Evolutionary conservation across 2,888 invertebrate genomes (phyloP).

Genomic region (Nudaria mundana): DNA sequence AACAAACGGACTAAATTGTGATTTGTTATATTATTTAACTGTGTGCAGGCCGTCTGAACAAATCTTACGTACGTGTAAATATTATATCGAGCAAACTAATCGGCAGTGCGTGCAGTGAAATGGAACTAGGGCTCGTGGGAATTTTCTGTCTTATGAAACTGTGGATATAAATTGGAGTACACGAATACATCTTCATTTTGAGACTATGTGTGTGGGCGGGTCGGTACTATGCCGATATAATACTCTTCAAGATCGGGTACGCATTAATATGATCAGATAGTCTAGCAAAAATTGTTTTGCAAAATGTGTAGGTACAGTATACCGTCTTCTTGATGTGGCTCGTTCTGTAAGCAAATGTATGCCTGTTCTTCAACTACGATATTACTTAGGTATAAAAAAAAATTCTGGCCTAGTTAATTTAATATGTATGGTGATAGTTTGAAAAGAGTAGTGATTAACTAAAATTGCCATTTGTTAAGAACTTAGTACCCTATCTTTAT

Average conservation of each 20-base stretch:
- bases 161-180: conserved; percentile 36
- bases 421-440: too few species aligned
- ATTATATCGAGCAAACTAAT: conserved; percentile 24
- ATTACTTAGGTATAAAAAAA: too few species aligned
- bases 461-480: conserved; percentile 17
- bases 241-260: conserved; percentile 26
- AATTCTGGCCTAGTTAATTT: conserved; percentile 27
- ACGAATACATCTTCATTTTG: conserved; percentile 39
- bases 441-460: conserved; percentile 14
- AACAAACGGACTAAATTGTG: conserved; percentile 74
- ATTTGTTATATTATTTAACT: conserved; percentile 33
- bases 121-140: conserved; percentile 37
- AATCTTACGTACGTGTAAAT: conserved; percentile 36
- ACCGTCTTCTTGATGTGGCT: conserved; percentile 1
- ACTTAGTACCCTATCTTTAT: conserved; percentile 11
- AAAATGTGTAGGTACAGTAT: conserved; percentile 14
- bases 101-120: conserved; percentile 32
- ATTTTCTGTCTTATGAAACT: conserved; percentile 31
- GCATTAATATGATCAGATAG: too few species aligned
- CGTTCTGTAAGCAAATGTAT: conserved; percentile 12
- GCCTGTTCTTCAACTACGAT: not conserved
- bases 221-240: conserved; percentile 28
- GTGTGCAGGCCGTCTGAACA: conserved; percentile 34
- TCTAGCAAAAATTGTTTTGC: conserved; percentile 8
- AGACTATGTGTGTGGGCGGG: conserved; percentile 39